Conservation (phyloP, 2,888 invertebrate species). For the Eupsilia transversa region DNA sequence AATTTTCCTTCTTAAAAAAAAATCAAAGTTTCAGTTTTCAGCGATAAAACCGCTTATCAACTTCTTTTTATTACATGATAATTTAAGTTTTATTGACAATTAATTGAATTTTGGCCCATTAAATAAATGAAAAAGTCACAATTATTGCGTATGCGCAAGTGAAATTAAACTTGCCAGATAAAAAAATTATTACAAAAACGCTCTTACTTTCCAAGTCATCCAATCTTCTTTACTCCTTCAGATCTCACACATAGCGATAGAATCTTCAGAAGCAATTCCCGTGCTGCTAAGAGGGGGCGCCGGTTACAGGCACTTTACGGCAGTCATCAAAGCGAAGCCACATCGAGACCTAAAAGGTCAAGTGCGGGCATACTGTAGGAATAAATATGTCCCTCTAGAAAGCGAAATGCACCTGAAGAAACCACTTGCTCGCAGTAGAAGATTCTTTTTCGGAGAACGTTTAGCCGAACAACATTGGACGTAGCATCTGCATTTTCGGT, state of each 20-base stretch:
- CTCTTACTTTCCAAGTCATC: not conserved
- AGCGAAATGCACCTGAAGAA: not conserved
- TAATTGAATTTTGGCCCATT: too few species aligned
- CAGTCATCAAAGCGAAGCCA: conserved; percentile 74
- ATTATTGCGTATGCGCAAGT: not conserved
- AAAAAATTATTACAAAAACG: too few species aligned
- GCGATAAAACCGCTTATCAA: not conserved
- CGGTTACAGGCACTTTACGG: conserved; percentile 77
- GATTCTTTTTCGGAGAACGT: conserved; percentile 40
- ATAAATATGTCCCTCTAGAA: conserved; percentile 3
- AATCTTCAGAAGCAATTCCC: conserved; percentile 78
- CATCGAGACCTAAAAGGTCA: conserved; percentile 72
- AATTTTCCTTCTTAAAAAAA: not conserved
- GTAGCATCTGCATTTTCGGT: not conserved
- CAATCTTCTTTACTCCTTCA: conserved; percentile 55
- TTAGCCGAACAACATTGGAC: conserved; percentile 15
- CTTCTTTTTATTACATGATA: not conserved
- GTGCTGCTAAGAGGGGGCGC: conserved; percentile 81
- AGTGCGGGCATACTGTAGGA: conserved; percentile 76
- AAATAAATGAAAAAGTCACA: too few species aligned
- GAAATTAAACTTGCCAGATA: not conserved
- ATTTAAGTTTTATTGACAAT: not conserved
- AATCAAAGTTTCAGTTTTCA: not conserved
- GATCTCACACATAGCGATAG: conserved; percentile 79
- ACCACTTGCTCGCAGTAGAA: conserved; percentile 6